Conservation (phyloP, 2,113 vertebrate species). For the Aldabrachelys gigantea region DNA sequence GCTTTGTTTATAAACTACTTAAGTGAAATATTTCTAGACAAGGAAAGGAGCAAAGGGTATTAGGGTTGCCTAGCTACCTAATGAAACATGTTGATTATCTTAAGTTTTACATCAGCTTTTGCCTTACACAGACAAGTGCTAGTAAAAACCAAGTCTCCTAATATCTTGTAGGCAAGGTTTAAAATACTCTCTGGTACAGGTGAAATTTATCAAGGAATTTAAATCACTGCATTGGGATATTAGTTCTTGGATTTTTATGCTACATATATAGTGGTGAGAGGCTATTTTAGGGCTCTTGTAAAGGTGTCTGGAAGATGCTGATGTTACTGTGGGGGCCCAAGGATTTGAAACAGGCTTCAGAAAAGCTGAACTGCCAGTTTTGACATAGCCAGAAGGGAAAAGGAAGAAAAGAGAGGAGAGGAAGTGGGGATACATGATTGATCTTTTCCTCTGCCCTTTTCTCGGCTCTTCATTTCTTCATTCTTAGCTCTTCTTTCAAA, state of each 20-base stretch:
- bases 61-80: neutral
- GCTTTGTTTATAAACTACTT: neutral
- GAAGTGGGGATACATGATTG: neutral
- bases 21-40: neutral
- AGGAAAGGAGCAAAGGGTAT: neutral
- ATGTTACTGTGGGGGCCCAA: neutral
- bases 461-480: neutral
- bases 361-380: neutral
- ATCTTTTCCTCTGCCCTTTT: neutral
- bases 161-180: neutral
- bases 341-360: neutral
- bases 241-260: neutral
- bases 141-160: neutral
- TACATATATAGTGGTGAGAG: neutral
- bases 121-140: fast-evolving
- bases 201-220: neutral
- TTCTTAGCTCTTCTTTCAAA: neutral
- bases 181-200: neutral
- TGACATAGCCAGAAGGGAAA: neutral
- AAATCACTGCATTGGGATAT: neutral
- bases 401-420: fast-evolving
- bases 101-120: neutral
- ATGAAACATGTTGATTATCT: neutral
- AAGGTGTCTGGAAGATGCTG: neutral
- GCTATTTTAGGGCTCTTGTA: neutral